These are phyloP conservation scores for Nothobranchius furzeri DNA, from an alignment of 2,113 vertebrate species.

Conservation along the genomic window DNA sequence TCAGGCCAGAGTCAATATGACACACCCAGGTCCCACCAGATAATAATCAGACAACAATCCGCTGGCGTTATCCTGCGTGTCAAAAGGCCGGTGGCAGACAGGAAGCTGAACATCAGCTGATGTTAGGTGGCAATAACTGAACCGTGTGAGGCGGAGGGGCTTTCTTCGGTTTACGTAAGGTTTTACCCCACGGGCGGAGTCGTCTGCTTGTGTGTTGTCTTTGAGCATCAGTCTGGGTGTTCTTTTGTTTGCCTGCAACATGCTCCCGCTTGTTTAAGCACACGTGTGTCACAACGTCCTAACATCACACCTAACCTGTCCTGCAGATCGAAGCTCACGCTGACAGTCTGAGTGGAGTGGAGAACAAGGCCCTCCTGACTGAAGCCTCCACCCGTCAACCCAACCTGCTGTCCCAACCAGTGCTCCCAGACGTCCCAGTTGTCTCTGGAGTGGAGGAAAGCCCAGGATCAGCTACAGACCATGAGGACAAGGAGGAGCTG, in stretches of 20 bases:
- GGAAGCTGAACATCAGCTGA: neutral
- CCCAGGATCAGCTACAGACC: slow-evolving; percentile 16
- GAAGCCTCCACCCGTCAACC: slow-evolving; percentile 46
- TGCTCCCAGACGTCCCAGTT: slow-evolving; percentile 52
- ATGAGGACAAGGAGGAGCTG: slow-evolving; percentile 73
- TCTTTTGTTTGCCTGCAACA: slow-evolving; percentile 25
- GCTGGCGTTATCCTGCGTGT: neutral
- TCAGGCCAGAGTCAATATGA: too few species aligned
- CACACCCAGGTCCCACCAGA: neutral
- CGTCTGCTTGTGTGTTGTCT: slow-evolving; percentile 37
- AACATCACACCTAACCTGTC: neutral
- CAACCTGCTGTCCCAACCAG: slow-evolving; percentile 38
- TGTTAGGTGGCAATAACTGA: neutral
- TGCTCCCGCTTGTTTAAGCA: slow-evolving; percentile 32
- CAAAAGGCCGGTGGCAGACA: neutral
- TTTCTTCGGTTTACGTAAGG: slow-evolving; percentile 12
- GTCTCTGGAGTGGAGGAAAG: slow-evolving; percentile 63
- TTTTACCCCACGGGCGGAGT: slow-evolving; percentile 37
- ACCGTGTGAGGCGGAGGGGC: neutral
- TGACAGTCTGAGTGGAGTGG: slow-evolving; percentile 49
- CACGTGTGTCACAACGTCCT: slow-evolving; percentile 10
- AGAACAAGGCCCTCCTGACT: slow-evolving; percentile 46
- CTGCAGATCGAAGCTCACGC: slow-evolving; percentile 59
- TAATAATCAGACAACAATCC: neutral
- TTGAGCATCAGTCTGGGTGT: slow-evolving; percentile 13